phyloP scores from a whole-genome alignment of 2,797 vertebrate species.

The Brachyrhaphis roseni region DNA sequence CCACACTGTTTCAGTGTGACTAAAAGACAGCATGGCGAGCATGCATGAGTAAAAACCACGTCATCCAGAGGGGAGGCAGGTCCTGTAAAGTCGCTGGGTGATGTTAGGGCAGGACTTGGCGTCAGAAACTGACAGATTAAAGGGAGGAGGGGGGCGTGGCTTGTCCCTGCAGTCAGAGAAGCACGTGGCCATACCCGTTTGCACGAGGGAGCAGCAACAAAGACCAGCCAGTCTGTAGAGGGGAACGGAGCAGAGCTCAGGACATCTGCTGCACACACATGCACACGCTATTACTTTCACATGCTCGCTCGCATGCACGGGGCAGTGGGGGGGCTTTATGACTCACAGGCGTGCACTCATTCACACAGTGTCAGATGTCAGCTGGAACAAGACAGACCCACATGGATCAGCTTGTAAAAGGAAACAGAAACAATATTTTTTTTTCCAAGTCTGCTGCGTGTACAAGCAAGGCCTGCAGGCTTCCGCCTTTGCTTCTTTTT shows the following conservation, averaged over 20 bases:
- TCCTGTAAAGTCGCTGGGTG: constrained; percentile 35
- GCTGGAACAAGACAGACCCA: constrained; percentile 39
- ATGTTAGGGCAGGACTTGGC: constrained; percentile 55
- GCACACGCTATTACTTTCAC: constrained; percentile 22
- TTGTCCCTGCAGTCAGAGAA: constrained; percentile 61
- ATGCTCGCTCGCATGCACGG: constrained; percentile 37
- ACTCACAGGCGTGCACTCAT: constrained; percentile 38
- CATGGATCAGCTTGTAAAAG: constrained; percentile 18
- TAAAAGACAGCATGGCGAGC: constrained; percentile 53
- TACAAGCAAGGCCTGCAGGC: constrained; percentile 8
- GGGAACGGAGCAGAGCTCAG: constrained; percentile 61
- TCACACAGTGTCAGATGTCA: constrained; percentile 50
- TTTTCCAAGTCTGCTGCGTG: constrained; percentile 3
- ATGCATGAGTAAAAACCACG: constrained; percentile 67
- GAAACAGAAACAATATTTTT: constrained; percentile 1
- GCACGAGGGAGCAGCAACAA: constrained; percentile 81
- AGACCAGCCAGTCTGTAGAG: constrained; percentile 72
- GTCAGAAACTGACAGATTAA: constrained; percentile 73
- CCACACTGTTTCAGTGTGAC: constrained; percentile 25
- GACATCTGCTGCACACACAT: constrained; percentile 76
- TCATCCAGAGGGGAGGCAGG: constrained; percentile 58
- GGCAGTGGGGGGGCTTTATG: constrained; percentile 32
- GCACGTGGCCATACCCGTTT: constrained; percentile 76
- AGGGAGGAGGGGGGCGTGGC: constrained; percentile 51
- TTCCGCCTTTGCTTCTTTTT: background rate